Base-by-base conservation (phyloP, 2,797 vertebrate species). In the Cyprinella venusta region DNA sequence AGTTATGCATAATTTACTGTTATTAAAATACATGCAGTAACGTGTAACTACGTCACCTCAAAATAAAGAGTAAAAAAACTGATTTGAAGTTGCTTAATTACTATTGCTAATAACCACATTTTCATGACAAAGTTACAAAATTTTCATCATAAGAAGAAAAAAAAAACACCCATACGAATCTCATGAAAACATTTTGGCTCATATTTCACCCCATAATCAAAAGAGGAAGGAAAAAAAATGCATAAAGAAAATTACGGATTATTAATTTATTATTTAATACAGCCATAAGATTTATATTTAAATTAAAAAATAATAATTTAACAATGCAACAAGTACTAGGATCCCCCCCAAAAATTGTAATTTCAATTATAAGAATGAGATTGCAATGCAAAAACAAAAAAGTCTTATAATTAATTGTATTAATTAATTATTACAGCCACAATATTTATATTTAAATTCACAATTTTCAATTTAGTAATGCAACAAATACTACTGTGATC, bases 161-260 rank as follows among this genome's bases (percentile, higher is more conserved):
- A 26, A 30, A 16, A 54, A n/a, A n/a, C 12, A 75, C 15, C 4
- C 19, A n/a, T 56, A 16, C 2, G 36, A 76, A 40, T 40, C 74
- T 76, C 74, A 76, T 18, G 33, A 59, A 76, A 76, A 59, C 13
- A 76, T 24, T 8, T 10, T 1, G 21, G 21, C 5, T 76, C 72
- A 24, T 76, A 76, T 76, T 76, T 59, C 52, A 59, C 52, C 21
- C 72, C 52, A 5, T 24, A 18, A 59, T 40, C 33, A 59, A 59
- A 21, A 21, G 5, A 33, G 6, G 8, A 68, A 5, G 1, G 13
- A 4, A n/a, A 64, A 67, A 19, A 19, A 0, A 38, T 38, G 33
- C 13, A 7, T 63, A 63, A 26, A 61, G n/a, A 15, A 61, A 26
- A 61, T 61, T 0, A 8, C 8, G 18, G n/a, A 59, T 59, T 24